Base-by-base conservation (phyloP, 2,888 invertebrate species). In the Ornithoptera alexandrae region DNA sequence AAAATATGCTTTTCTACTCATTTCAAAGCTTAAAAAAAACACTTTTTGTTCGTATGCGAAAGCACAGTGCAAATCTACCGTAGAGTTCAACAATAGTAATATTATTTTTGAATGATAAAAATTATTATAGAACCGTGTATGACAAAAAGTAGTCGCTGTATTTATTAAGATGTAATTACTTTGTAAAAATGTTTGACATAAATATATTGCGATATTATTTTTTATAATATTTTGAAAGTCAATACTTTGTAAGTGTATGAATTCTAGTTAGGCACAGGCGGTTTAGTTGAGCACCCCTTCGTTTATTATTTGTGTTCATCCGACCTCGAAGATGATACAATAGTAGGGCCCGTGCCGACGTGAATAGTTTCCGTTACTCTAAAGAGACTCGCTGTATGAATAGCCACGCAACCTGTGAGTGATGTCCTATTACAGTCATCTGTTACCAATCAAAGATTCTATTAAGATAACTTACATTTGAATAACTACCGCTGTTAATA, bases 281-380 rank as follows among this genome's bases (percentile, higher is more conserved):
- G 66, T 22, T 60, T 66, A 61, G 50, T 59, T 20, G 64, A 59
- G 30, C 60, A 63, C 82, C 77, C 76, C 60, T 39, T 73, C 78
- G 82, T 84, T 84, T 82, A 82, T 84, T 83, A 80, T 80, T 81
- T 79, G 76, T 77, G 79, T 74, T 74, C 75, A 74, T 74, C 73
- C 72, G 77, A 77, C 73, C 78, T 71, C 69, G 74, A 73, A 72
- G 75, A 74, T 72, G 74, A 71, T 72, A 80, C 79, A 81, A 82
- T 79, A 74, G 50, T 30, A 18, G 76, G 70, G 72, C 77, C 74
- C 77, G 77, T 75, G 78, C 81, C 78, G 74, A 73, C 62, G 76
- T 79, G 81, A 83, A 83, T 81, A 73, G 76, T 73, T 66, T 68
- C 66, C 63, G 63, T 70, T 70, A 67, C 58, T 63, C 62, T 59